Conservation (phyloP, 2,797 vertebrate species). For the Syngnathus acus region DNA sequence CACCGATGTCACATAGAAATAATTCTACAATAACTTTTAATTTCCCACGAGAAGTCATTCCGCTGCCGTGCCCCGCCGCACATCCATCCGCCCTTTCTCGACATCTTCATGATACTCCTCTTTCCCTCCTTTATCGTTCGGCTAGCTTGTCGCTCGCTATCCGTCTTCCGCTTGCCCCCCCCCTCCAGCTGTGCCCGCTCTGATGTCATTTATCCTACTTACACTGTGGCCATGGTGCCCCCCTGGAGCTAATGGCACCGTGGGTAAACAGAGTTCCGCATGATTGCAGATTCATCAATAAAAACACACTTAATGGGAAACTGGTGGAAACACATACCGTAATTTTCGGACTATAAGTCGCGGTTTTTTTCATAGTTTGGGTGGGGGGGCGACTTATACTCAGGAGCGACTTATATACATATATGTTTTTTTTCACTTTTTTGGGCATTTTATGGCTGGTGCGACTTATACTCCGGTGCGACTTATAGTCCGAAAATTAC, state of each 20-base stretch:
- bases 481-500: too few species aligned
- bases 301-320: conserved; percentile 34
- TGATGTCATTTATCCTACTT: conserved; percentile 48
- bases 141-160: conserved; percentile 6
- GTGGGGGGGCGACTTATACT: too few species aligned
- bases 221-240: conserved; percentile 37
- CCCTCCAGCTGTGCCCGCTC: conserved; percentile 24
- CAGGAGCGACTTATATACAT: too few species aligned
- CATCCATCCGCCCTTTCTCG: conserved; percentile 32
- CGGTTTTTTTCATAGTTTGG: too few species aligned
- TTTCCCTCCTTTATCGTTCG: conserved; percentile 17
- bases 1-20: conserved; percentile 38
- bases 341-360: too few species aligned
- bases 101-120: conserved; percentile 34
- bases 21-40: conserved; percentile 46
- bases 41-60: conserved; percentile 47
- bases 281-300: conserved; percentile 48
- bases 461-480: too few species aligned
- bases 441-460: too few species aligned
- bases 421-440: too few species aligned
- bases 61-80: conserved; percentile 26
- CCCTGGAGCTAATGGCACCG: conserved; percentile 28
- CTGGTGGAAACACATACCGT: background rate
- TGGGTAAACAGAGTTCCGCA: conserved; percentile 39
- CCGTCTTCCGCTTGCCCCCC: conserved; percentile 12